phyloP scores from a whole-genome alignment of 35 echinoderm and acorn worm genomes.

The Heliocidaris tuberculata region DNA sequence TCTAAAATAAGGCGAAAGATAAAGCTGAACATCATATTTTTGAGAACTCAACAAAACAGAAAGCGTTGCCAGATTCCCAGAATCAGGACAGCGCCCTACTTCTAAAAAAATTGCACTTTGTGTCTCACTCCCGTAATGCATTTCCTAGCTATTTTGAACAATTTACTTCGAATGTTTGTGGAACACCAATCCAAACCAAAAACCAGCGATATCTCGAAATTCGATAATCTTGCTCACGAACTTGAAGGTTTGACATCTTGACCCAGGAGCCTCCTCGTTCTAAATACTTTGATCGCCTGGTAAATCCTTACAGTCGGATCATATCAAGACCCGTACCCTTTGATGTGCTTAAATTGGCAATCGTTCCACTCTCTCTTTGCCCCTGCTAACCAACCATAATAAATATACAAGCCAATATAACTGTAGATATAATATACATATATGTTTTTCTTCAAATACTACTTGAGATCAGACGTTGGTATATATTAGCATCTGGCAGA shows the following conservation, averaged over 20 bases:
- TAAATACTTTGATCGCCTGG: slow-evolving; percentile 42
- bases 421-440: neutral
- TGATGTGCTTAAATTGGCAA: slow-evolving; percentile 39
- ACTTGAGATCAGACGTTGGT: neutral
- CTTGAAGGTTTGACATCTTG: neutral
- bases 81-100: neutral
- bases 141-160: slow-evolving; percentile 3
- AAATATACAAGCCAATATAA: neutral
- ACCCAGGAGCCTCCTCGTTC: slow-evolving; percentile 28
- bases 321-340: neutral
- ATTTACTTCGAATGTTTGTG: neutral
- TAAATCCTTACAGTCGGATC: slow-evolving; percentile 25
- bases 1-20: neutral
- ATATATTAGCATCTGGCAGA: neutral
- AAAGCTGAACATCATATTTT: neutral
- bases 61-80: neutral
- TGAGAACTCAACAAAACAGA: neutral
- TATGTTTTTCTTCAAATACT: slow-evolving; percentile 19
- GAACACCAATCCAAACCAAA: neutral
- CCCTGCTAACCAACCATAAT: neutral
- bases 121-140: neutral
- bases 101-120: neutral
- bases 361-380: neutral
- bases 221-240: slow-evolving; percentile 27
- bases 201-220: slow-evolving; percentile 42